Base-by-base conservation (phyloP, 2,888 invertebrate species). In the Tanytarsus gracilentus region DNA sequence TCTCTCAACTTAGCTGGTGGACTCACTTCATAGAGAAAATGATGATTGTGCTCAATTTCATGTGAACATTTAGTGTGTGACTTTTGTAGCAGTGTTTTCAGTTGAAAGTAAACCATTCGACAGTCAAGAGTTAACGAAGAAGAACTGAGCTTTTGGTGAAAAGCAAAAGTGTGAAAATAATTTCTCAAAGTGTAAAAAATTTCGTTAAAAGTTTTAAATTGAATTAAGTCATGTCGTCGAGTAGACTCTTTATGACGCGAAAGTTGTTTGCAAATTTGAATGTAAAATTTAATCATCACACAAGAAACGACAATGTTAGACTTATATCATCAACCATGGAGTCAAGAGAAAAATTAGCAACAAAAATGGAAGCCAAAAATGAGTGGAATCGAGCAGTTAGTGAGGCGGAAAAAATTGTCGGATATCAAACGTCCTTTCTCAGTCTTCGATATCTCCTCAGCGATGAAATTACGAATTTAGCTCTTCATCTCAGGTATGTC, bases 401-500 rank as follows among this genome's bases (percentile, higher is more conserved):
- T 65, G 93, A 95, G 71, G 96, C 95, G 11, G 96, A 96, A 75
- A 93, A 93, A 75, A 88, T 96, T 64, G 95, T 97, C 36, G 95
- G 95, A 2, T 95, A 96, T 75, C 94, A 95, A 7, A 94, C 94
- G 9, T 94, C 95, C 6, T 95, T 94, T 72, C 77, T 95, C 61
- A 94, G 89, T 69, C 76, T 96, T 16, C 79, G 94, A 61, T 95
- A 93, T 87, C 78, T 96, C 14, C 75, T 96, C 30, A 94, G 91
- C 71, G 96, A 96, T 71, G 96, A 96, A 77, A 87, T 96, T 63
- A 93, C 94, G 0, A 95, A 94, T 76, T 89, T 96, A 58, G 95
- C 94, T 0, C 76, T 91, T 50, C 93, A 95, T 71, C 77, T 96
- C 63, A 80, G 44, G 44, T 44, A 23, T 23, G 23, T 44, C 21